Conservation (phyloP, 2,888 invertebrate species). For the Scelioninae gen. 2 region DNA sequence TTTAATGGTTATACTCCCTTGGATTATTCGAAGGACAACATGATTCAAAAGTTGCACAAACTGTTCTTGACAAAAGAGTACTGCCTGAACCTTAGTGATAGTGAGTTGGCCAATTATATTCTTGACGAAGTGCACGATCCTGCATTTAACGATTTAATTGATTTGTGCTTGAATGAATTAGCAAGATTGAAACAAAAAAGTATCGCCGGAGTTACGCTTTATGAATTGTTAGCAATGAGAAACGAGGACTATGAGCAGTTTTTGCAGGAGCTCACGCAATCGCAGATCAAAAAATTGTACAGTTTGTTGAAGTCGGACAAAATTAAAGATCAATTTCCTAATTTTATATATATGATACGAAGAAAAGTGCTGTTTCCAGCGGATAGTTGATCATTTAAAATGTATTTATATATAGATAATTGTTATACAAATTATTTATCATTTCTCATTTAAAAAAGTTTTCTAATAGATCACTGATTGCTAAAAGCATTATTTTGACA, state of each 20-base stretch:
- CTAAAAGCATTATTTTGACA: background rate
- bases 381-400: background rate
- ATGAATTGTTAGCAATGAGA: slow-evolving; percentile 33
- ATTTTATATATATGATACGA: slow-evolving; percentile 42
- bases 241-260: background rate
- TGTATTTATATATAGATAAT: slow-evolving; percentile 2
- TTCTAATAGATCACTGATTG: no score
- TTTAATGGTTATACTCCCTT: slow-evolving; percentile 13
- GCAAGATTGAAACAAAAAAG: slow-evolving; percentile 38
- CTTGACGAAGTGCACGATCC: slow-evolving; percentile 9
- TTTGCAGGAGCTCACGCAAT: slow-evolving; percentile 21
- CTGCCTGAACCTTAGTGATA: slow-evolving; percentile 22
- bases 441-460: background rate
- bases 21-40: slow-evolving; percentile 37
- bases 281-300: slow-evolving; percentile 23
- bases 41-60: slow-evolving; percentile 5
- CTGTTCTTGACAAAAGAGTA: slow-evolving; percentile 13
- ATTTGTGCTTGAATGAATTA: slow-evolving; percentile 39
- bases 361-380: slow-evolving; percentile 22
- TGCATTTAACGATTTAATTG: slow-evolving; percentile 17
- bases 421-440: slow-evolving; percentile 3
- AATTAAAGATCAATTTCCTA: slow-evolving; percentile 35
- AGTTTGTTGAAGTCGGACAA: slow-evolving; percentile 20
- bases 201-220: slow-evolving; percentile 29
- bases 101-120: slow-evolving; percentile 5